A percentile compares a stretch with the other conserved stretches of the same genome.
phyloP scores from a whole-genome alignment of 2,797 vertebrate genomes.

The Poeciliopsis gracilis region DNA sequence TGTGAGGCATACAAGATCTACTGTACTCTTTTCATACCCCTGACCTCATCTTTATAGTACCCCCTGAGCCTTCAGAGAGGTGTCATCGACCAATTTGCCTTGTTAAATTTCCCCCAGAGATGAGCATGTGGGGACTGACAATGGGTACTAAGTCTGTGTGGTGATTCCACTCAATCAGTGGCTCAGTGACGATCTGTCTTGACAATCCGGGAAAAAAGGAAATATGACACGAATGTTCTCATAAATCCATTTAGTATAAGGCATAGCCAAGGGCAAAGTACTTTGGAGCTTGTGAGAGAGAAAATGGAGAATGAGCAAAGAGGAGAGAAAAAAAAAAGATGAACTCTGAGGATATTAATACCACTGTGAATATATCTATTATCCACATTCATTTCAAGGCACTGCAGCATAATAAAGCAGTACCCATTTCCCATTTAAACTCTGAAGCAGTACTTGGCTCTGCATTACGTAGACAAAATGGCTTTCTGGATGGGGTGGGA shows the following conservation, averaged over 20 bases:
- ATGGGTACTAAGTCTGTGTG: constrained; percentile 74
- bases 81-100: constrained; percentile 78
- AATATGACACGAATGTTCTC: constrained; percentile 86
- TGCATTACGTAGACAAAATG: constrained; percentile 75
- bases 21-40: constrained; percentile 70
- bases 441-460: constrained; percentile 68
- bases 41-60: constrained; percentile 71
- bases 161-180: constrained; percentile 80
- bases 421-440: constrained; percentile 78
- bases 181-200: constrained; percentile 79
- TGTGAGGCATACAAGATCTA: constrained; percentile 43
- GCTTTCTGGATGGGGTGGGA: constrained; percentile 70
- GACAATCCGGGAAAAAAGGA: constrained; percentile 81
- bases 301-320: constrained; percentile 73
- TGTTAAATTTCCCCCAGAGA: constrained; percentile 76
- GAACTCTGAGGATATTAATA: constrained; percentile 84
- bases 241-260: constrained; percentile 85
- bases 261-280: constrained; percentile 84
- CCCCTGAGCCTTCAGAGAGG: constrained; percentile 64
- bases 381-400: constrained; percentile 81
- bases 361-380: constrained; percentile 83
- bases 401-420: constrained; percentile 79
- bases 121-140: constrained; percentile 75
- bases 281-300: constrained; percentile 78
- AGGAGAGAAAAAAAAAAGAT: constrained; percentile 61